Evolutionary conservation across 2,113 vertebrate genomes (phyloP).

Genomic region (Corvus moneduloides): DNA sequence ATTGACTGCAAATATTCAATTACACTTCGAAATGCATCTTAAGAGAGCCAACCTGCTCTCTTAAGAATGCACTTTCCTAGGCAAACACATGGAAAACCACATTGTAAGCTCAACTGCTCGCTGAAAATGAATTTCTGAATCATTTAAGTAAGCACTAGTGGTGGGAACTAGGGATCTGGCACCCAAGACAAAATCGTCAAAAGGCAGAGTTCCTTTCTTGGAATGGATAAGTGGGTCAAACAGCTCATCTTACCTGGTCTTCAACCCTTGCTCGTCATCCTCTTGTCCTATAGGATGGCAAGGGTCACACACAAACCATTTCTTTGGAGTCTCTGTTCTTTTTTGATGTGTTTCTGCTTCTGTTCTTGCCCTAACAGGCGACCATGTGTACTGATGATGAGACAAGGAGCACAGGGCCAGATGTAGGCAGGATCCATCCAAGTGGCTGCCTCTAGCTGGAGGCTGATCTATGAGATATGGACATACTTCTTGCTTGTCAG

Average conservation of each 20-base stretch:
- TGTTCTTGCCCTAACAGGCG: not conserved
- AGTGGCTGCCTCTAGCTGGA: not conserved
- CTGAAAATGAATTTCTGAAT: not conserved
- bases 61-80: not conserved
- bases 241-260: not conserved
- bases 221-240: not conserved
- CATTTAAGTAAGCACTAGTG: not conserved
- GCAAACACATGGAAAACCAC: constrained; percentile 1
- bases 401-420: constrained; percentile 13
- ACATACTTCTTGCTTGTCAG: not conserved
- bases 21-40: not conserved
- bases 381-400: not conserved
- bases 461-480: not conserved
- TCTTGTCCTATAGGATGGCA: not conserved
- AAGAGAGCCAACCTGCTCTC: not conserved
- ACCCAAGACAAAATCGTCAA: not conserved
- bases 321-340: not conserved
- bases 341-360: constrained; percentile 22
- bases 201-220: not conserved
- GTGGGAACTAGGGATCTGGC: not conserved
- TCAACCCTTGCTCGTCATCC: not conserved
- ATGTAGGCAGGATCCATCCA: not conserved
- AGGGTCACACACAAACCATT: not conserved
- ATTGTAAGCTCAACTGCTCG: not conserved
- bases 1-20: constrained; percentile 20